A percentile compares a stretch with the other conserved stretches of the same genome.
Evolutionary conservation across 2,113 vertebrate genomes (phyloP).

Genomic region (Neogobius melanostomus): DNA sequence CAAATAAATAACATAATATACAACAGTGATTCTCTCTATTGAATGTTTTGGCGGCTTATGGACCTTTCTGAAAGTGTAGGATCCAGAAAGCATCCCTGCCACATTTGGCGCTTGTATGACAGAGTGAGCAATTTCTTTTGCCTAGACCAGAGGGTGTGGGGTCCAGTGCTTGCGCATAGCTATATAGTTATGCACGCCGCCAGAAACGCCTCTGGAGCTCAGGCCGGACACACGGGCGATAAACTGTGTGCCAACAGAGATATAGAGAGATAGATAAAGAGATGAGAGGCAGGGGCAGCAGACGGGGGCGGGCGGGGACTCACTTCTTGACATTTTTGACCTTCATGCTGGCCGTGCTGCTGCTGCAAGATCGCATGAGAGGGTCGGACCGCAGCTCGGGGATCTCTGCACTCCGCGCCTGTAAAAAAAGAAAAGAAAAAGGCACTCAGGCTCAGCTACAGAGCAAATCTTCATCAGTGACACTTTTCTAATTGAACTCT

Average conservation of each 20-base stretch:
- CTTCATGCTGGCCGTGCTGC: slow-evolving; percentile 96
- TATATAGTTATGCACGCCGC: too few species aligned
- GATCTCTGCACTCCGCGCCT: slow-evolving; percentile 97
- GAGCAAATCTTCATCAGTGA: slow-evolving; percentile 7
- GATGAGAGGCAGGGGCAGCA: slow-evolving; percentile 6
- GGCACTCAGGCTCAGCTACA: slow-evolving; percentile 5
- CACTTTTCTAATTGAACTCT: slow-evolving; percentile 1
- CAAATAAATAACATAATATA: too few species aligned
- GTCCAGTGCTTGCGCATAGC: too few species aligned
- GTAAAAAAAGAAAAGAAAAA: slow-evolving; percentile 26
- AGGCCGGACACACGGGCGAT: slow-evolving; percentile 14
- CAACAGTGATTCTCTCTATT: too few species aligned
- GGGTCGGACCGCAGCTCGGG: slow-evolving; percentile 87
- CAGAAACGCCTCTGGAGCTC: neutral
- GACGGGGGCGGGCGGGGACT: slow-evolving; percentile 62
- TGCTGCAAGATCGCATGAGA: slow-evolving; percentile 86
- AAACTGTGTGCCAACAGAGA: slow-evolving; percentile 22
- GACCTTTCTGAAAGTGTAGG: too few species aligned
- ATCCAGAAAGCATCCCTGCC: too few species aligned
- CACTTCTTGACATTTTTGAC: slow-evolving; percentile 98
- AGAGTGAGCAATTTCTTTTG: too few species aligned
- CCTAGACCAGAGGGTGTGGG: too few species aligned
- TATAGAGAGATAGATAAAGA: slow-evolving; percentile 22
- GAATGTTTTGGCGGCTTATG: too few species aligned
- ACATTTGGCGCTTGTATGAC: too few species aligned